Conservation (phyloP, 2,888 invertebrate genomes). For the Schizotus pectinicornis region DNA sequence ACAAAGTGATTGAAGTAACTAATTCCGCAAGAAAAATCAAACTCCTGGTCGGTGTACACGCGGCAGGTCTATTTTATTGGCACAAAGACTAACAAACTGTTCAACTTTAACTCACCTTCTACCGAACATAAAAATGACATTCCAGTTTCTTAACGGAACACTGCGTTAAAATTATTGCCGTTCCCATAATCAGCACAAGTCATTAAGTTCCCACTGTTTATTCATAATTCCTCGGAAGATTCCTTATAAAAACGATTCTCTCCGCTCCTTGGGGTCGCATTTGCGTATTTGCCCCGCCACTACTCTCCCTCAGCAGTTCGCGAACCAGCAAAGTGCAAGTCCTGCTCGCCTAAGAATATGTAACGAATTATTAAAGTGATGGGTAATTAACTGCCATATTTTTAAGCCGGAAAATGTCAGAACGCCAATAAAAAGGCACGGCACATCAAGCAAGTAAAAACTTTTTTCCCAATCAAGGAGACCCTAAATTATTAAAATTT, state of each 20-base stretch:
- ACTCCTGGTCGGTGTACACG: background rate
- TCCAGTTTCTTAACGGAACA: constrained; percentile 55
- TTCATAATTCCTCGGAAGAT: constrained; percentile 54
- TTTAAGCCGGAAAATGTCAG: constrained; percentile 62
- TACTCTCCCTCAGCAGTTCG: constrained; percentile 13
- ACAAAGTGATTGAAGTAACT: too few species aligned
- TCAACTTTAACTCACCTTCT: constrained; percentile 34
- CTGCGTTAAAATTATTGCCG: constrained; percentile 55
- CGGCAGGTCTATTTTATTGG: background rate
- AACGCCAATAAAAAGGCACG: constrained; percentile 63
- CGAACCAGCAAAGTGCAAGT: constrained; percentile 47
- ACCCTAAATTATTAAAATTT: too few species aligned
- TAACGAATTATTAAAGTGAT: constrained; percentile 53
- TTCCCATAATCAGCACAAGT: constrained; percentile 58
- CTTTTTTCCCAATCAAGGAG: background rate
- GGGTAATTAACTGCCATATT: constrained; percentile 60
- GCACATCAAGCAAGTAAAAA: constrained; percentile 44
- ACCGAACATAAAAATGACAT: constrained; percentile 51
- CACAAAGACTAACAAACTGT: constrained; percentile 13
- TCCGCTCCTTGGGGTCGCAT: constrained; percentile 36
- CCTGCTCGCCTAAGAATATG: constrained; percentile 46
- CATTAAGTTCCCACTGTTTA: constrained; percentile 59
- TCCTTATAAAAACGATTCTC: constrained; percentile 35
- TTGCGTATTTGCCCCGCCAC: constrained; percentile 35
- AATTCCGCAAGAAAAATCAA: background rate